Evolutionary conservation across 2,797 vertebrate genomes (phyloP).

Genomic region (Spondyliosoma cantharus): DNA sequence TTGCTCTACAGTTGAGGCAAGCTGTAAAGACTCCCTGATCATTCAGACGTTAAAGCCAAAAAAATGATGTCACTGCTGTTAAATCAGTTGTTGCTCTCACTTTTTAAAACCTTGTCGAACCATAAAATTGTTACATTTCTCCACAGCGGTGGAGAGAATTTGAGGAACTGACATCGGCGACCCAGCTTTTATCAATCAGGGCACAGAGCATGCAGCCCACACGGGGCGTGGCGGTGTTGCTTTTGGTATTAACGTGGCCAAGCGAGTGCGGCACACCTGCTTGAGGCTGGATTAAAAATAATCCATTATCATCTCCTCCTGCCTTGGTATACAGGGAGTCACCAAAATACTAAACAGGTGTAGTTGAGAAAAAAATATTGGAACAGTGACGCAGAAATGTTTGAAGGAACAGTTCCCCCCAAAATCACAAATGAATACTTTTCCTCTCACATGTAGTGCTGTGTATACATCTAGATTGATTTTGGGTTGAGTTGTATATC

Average conservation of each 20-base stretch:
- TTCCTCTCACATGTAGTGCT: too few species aligned
- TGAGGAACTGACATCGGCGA: background rate
- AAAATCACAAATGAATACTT: too few species aligned
- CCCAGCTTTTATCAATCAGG: background rate
- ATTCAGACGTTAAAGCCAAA: background rate
- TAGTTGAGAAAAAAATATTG: background rate
- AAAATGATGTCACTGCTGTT: background rate
- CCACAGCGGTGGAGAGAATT: background rate
- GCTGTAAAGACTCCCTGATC: background rate
- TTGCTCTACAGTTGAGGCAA: background rate
- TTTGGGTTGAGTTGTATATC: too few species aligned
- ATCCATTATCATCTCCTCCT: conserved; percentile 56
- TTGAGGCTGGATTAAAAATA: conserved; percentile 44
- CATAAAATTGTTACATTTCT: background rate
- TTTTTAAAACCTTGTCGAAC: background rate
- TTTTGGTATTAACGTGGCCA: conserved; percentile 35
- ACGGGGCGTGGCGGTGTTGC: background rate
- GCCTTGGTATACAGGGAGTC: conserved; percentile 51
- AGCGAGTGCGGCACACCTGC: conserved; percentile 37
- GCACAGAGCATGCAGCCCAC: conserved; percentile 5
- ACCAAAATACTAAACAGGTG: conserved; percentile 61
- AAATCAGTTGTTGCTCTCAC: background rate
- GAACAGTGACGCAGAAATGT: conserved; percentile 12
- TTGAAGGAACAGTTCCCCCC: too few species aligned
- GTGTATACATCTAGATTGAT: too few species aligned